A percentile compares a stretch with the other conserved stretches of the same genome.
Evolutionary conservation across 2,888 invertebrate genomes (phyloP).

Genomic region (Tortricodes alternella): DNA sequence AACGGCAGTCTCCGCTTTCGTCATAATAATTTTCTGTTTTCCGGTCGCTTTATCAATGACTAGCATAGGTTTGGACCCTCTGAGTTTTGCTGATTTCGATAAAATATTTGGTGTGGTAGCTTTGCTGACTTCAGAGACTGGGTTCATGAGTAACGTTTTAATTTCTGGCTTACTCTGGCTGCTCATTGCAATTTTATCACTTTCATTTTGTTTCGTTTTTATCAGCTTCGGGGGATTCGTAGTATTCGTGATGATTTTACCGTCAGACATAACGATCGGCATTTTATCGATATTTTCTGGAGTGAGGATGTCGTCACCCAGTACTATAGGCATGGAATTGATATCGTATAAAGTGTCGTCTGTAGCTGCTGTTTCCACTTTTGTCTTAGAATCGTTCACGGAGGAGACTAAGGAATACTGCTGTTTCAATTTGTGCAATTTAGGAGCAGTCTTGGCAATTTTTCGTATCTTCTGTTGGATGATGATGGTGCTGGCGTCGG

Average conservation of each 20-base stretch:
- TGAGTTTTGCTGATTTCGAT: slow-evolving; percentile 73
- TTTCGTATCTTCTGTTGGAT: slow-evolving; percentile 71
- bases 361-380: slow-evolving; percentile 33
- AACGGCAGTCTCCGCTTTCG: slow-evolving; percentile 60
- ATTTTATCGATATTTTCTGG: slow-evolving; percentile 87
- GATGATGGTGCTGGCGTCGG: slow-evolving; percentile 65
- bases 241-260: slow-evolving; percentile 62
- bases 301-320: slow-evolving; percentile 87
- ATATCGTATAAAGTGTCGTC: slow-evolving; percentile 86
- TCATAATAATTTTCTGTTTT: slow-evolving; percentile 76
- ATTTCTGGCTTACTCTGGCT: slow-evolving; percentile 59
- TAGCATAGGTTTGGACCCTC: slow-evolving; percentile 73
- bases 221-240: slow-evolving; percentile 58
- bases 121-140: slow-evolving; percentile 60
- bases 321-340: slow-evolving; percentile 89
- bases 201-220: slow-evolving; percentile 61
- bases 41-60: slow-evolving; percentile 75
- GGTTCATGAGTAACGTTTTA: slow-evolving; percentile 69
- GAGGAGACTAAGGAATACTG: slow-evolving; percentile 58
- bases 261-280: slow-evolving; percentile 83
- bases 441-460: slow-evolving; percentile 58
- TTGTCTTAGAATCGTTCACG: slow-evolving; percentile 49
- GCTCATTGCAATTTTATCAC: slow-evolving; percentile 56
- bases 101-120: slow-evolving; percentile 74
- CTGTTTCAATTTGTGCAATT: slow-evolving; percentile 65